phyloP scores from a whole-genome alignment of 2,113 vertebrate genomes.

The Thalassarche chlororhynchos region DNA sequence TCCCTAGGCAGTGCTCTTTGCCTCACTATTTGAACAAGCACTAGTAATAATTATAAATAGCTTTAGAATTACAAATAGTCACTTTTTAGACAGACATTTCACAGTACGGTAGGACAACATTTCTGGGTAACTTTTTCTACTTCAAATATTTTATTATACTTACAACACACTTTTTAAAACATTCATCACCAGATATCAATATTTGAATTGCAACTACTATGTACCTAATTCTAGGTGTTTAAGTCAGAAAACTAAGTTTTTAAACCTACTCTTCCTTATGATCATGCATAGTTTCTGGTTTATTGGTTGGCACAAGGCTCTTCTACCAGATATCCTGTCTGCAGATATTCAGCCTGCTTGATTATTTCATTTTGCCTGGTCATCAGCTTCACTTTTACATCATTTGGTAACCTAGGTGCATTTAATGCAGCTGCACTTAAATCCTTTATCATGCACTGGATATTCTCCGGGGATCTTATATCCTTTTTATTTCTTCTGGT shows the following conservation, averaged over 20 bases:
- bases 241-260: neutral
- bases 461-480: neutral
- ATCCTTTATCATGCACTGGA: neutral
- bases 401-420: neutral
- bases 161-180: neutral
- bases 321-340: neutral
- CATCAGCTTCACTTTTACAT: neutral
- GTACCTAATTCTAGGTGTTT: neutral
- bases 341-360: neutral
- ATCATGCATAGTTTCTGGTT: neutral
- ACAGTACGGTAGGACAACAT: neutral
- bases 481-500: constrained; percentile 5
- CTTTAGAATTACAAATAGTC: neutral
- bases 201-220: neutral
- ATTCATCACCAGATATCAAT: neutral
- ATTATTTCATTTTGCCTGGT: neutral
- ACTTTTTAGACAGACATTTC: neutral
- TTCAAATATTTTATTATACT: neutral
- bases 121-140: neutral
- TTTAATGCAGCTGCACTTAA: neutral
- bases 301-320: neutral
- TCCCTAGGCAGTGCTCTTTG: neutral
- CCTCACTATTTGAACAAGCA: neutral
- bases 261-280: neutral
- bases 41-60: neutral